Conservation (phyloP, 1,140 invertebrate genomes). For the Zaprionus ghesquierei region DNA sequence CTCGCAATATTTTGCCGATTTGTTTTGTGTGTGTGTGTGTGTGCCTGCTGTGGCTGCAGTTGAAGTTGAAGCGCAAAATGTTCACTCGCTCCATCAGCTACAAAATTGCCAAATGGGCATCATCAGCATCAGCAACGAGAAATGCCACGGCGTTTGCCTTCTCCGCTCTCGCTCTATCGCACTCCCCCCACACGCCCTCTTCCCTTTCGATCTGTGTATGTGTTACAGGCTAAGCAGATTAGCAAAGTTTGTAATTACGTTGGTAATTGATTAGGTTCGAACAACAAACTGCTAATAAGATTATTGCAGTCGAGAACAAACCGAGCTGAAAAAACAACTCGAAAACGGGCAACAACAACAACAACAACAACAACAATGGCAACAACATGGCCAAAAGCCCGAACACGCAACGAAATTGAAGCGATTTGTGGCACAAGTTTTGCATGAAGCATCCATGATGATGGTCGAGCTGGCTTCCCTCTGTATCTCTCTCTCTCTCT, state of each 20-base stretch:
- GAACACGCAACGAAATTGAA: slow-evolving; percentile 68
- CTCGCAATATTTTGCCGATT: background rate
- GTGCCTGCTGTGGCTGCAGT: background rate
- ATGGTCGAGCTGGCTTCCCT: slow-evolving; percentile 12
- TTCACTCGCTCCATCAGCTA: slow-evolving; percentile 10
- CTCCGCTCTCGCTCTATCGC: background rate
- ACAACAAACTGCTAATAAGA: slow-evolving; percentile 83
- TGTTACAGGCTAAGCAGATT: slow-evolving; percentile 72
- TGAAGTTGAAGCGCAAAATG: slow-evolving; percentile 16
- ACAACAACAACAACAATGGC: slow-evolving; percentile 4
- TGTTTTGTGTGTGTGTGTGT: background rate
- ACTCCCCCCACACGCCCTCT: background rate
- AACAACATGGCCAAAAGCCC: slow-evolving; percentile 15
- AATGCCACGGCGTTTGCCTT: slow-evolving; percentile 7
- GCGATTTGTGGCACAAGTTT: slow-evolving; percentile 74
- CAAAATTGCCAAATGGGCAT: slow-evolving; percentile 23
- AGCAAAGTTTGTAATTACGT: slow-evolving; percentile 83
- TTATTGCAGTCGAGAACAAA: slow-evolving; percentile 81
- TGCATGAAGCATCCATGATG: slow-evolving; percentile 44
- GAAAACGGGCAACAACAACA: slow-evolving; percentile 19
- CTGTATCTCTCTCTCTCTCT: background rate
- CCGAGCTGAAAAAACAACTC: slow-evolving; percentile 78
- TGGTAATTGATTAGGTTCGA: slow-evolving; percentile 83
- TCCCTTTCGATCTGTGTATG: slow-evolving; percentile 6
- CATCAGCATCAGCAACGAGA: slow-evolving; percentile 1